A percentile compares a stretch with the other conserved stretches of the same genome.
These are phyloP conservation scores for Vidua macroura DNA, from an alignment of 2,113 vertebrate species.

Conservation along the genomic window DNA sequence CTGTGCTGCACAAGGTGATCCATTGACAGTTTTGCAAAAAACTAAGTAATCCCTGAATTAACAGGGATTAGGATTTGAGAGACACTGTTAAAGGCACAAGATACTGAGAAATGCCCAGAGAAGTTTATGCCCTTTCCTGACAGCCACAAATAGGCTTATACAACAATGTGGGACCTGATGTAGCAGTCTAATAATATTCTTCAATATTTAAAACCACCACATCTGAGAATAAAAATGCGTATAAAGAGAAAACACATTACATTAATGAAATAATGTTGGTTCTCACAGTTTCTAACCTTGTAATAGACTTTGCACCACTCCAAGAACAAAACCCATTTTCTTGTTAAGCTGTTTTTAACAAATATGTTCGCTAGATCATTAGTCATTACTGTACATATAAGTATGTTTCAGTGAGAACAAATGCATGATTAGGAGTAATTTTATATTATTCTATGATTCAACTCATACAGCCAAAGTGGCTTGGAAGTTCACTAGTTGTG, in stretches of 20 bases:
- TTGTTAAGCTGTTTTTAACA: background rate
- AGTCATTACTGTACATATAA: background rate
- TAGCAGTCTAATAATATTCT: background rate
- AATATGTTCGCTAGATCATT: background rate
- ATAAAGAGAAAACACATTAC: background rate
- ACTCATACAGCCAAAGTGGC: background rate
- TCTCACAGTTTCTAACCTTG: background rate
- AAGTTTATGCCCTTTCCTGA: background rate
- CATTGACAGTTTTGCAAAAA: background rate
- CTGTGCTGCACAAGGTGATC: background rate
- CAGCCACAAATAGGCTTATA: background rate
- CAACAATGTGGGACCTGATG: background rate
- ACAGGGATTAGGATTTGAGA: background rate
- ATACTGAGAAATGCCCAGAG: background rate
- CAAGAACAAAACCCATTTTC: background rate
- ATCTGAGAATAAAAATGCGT: conserved; percentile 2
- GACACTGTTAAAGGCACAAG: background rate
- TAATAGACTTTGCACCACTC: background rate
- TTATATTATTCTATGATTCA: conserved; percentile 17
- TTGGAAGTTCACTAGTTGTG: background rate
- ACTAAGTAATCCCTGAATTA: background rate
- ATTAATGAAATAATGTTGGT: background rate
- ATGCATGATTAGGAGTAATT: background rate
- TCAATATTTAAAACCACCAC: background rate
- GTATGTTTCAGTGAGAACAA: conserved; percentile 2